A percentile compares a stretch with the other conserved stretches of the same genome.
These are phyloP conservation scores for Puntigrus tetrazona DNA, from an alignment of 2,113 vertebrate species.

Conservation along the genomic window DNA sequence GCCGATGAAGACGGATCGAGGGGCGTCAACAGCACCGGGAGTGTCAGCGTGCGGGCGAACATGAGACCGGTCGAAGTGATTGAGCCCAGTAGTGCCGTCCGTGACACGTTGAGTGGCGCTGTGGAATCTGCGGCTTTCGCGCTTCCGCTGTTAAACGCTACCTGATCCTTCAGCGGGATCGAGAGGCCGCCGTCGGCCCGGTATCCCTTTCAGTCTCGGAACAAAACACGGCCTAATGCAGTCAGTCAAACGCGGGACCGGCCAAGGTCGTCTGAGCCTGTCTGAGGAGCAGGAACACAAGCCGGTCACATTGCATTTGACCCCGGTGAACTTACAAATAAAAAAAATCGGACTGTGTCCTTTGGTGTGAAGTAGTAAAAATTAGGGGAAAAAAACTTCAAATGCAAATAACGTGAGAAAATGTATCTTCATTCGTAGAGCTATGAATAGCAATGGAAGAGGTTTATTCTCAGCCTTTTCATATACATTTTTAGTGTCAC, in stretches of 20 bases:
- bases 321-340: neutral
- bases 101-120: slow-evolving; percentile 28
- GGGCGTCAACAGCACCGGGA: slow-evolving; percentile 6
- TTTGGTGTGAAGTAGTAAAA: too few species aligned
- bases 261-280: slow-evolving; percentile 29
- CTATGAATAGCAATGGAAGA: too few species aligned
- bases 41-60: slow-evolving; percentile 40
- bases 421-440: too few species aligned
- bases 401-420: too few species aligned
- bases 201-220: slow-evolving; percentile 35
- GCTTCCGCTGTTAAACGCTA: slow-evolving; percentile 49
- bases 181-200: neutral
- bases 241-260: neutral
- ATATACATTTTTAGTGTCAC: too few species aligned
- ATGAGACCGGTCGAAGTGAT: slow-evolving; percentile 41
- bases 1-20: slow-evolving; percentile 48
- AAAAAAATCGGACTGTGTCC: too few species aligned
- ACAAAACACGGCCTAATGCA: neutral
- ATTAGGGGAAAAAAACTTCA: too few species aligned
- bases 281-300: slow-evolving; percentile 34
- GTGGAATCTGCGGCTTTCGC: slow-evolving; percentile 40
- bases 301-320: neutral
- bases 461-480: too few species aligned
- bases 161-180: slow-evolving; percentile 39
- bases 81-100: slow-evolving; percentile 46